Base-by-base conservation (phyloP, 1,140 invertebrate genomes). In the Scaptomyza graminum region DNA sequence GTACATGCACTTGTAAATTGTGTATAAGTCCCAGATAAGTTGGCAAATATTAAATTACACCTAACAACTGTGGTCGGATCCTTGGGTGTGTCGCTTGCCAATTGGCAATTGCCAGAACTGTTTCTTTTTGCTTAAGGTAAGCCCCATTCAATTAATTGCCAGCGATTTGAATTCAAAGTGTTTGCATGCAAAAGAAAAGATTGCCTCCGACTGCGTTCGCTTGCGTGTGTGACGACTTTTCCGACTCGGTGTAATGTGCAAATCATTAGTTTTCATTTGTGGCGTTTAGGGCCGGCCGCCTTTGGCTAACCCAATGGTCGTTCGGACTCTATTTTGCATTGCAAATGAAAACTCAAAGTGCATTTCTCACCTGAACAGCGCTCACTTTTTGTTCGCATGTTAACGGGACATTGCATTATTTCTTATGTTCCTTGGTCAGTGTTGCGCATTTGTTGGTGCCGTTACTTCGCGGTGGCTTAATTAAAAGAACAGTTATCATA, bases 251-350 rank as follows among this genome's bases (percentile, higher is more conserved):
- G 22, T 63, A 72, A 72, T 60, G 15, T 8, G 31, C 47, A 62
- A 55, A 60, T 54, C 64, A 82, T 77, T 74, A 74, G 62, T 76
- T 76, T 76, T 76, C 49, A 76, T 76, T 76, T 76, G 69, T 44
- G 74, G 51, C 39, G 60, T 73, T 73, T 64, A 61, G 43, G 31
- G 15, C n/a, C 1, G 18, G 18, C 18, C 51, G 18, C 18, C 51
- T 54, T 37, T 47, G 22, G 12, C 13, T 13, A 28, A 18, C 13
- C 12, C 31, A 43, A 34, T 41, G 47, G 16, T 34, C 39, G 47
- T 22, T 34, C 39, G 56, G 34, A 56, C 56, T 43, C 31, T 51
- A 39, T 25, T 72, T 72, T 72, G 69, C 55, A 72, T 67, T 72
- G 69, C 69, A 72, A 72, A 72, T 72, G 34, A 34, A 22, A 60